phyloP scores from a whole-genome alignment of 2,113 vertebrate species.

The Marmota monax region DNA sequence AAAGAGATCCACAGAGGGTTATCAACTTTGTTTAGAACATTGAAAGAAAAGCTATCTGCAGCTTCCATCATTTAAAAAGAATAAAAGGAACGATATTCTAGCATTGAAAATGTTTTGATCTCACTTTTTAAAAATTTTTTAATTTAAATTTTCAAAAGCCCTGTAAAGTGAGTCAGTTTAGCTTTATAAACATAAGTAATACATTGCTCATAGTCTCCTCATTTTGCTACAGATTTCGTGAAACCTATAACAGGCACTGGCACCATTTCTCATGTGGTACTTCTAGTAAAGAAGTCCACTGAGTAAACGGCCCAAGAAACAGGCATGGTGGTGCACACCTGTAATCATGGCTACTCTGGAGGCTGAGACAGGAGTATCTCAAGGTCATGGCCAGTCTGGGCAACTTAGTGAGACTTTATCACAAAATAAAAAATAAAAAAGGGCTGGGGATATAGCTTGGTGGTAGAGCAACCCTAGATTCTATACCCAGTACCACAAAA shows the following conservation, averaged over 20 bases:
- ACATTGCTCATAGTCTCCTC: rapidly evolving
- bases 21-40: not conserved
- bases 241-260: not conserved
- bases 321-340: not conserved
- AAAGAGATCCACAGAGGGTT: not conserved
- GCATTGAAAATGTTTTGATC: not conserved
- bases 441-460: not conserved
- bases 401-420: not conserved
- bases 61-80: not conserved
- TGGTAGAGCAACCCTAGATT: not conserved
- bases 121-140: not conserved
- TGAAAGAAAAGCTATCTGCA: not conserved
- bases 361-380: not conserved
- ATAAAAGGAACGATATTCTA: not conserved
- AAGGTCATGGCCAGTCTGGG: not conserved
- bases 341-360: not conserved
- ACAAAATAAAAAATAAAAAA: not conserved
- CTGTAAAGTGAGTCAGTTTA: not conserved
- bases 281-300: not conserved
- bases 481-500: not conserved
- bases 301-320: not conserved
- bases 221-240: not conserved
- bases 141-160: not conserved
- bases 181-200: not conserved
- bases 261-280: not conserved